These are phyloP conservation scores for Dasypus novemcinctus DNA, from an alignment of 2,113 vertebrate genomes.

Conservation along the genomic window DNA sequence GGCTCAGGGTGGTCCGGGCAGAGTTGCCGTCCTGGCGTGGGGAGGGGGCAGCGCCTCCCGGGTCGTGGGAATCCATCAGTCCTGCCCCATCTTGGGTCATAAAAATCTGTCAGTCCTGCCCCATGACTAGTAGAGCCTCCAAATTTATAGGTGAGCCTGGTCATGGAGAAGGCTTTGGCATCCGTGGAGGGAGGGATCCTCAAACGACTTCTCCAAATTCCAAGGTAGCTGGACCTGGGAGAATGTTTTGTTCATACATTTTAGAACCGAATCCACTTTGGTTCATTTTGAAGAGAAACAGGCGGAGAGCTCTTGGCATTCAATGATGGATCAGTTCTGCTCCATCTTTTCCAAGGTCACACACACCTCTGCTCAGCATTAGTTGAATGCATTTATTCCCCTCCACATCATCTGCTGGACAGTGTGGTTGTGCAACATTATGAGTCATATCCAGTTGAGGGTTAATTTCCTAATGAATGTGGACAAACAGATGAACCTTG, in stretches of 20 bases:
- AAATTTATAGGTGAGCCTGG: neutral
- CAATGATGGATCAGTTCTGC: constrained; percentile 4
- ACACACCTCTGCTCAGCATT: neutral
- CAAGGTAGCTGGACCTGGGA: neutral
- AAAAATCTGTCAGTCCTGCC: accelerated
- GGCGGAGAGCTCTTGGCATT: constrained; percentile 18
- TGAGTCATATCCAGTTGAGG: constrained; percentile 32
- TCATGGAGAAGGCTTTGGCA: neutral
- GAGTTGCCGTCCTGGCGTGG: neutral
- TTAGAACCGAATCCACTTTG: neutral
- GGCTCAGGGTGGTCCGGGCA: neutral
- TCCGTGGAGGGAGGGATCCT: constrained; percentile 7
- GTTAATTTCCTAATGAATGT: constrained; percentile 64
- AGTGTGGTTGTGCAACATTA: neutral
- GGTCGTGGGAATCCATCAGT: accelerated
- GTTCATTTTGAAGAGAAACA: constrained; percentile 58
- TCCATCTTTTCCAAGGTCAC: neutral
- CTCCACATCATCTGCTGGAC: accelerated
- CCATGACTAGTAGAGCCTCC: neutral
- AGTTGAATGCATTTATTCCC: neutral
- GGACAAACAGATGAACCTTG: constrained; percentile 6
- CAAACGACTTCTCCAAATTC: constrained; percentile 36
- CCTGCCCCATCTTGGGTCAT: neutral
- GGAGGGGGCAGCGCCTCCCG: neutral
- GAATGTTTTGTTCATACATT: constrained; percentile 45